Percentiles rank a stretch among this genome's conserved stretches.
These are phyloP conservation scores for Leptobrachium ailaonicum DNA, from an alignment of 2,113 vertebrate species.

Conservation along the genomic window DNA sequence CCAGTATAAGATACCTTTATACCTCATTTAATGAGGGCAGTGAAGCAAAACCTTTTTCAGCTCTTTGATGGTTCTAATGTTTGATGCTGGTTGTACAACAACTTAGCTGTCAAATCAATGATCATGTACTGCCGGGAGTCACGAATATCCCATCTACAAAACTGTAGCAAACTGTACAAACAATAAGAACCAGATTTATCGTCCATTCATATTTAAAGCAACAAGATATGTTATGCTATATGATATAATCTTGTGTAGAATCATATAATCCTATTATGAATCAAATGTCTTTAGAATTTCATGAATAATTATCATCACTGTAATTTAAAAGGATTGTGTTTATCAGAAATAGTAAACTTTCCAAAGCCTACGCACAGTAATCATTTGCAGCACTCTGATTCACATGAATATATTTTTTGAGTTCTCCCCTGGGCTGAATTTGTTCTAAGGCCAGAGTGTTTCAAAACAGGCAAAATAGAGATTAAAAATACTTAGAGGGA, in stretches of 20 bases:
- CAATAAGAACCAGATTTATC: neutral
- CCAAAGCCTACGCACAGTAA: too few relatives aligned
- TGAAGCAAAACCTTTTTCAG: neutral
- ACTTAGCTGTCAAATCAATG: neutral
- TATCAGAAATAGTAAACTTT: neutral
- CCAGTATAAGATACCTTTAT: constrained; percentile 3
- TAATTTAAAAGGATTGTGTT: neutral
- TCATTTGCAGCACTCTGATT: too few relatives aligned
- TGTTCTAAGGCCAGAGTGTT: too few relatives aligned
- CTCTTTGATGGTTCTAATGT: constrained; percentile 17
- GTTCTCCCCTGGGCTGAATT: too few relatives aligned
- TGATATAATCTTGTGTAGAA: neutral
- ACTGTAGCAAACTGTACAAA: neutral
- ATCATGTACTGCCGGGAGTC: neutral
- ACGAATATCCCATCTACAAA: neutral
- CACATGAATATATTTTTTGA: too few relatives aligned
- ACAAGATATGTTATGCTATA: neutral
- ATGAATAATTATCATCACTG: neutral
- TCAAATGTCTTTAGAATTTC: neutral
- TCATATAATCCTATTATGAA: constrained; percentile 1
- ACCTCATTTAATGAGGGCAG: constrained; percentile 15
- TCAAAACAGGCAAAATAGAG: too few relatives aligned
- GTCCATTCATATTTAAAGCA: neutral
- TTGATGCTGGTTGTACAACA: constrained; percentile 4
- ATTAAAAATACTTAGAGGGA: too few relatives aligned